phyloP scores from a whole-genome alignment of 2,797 vertebrate species.

The Enteromius fasciolatus region DNA sequence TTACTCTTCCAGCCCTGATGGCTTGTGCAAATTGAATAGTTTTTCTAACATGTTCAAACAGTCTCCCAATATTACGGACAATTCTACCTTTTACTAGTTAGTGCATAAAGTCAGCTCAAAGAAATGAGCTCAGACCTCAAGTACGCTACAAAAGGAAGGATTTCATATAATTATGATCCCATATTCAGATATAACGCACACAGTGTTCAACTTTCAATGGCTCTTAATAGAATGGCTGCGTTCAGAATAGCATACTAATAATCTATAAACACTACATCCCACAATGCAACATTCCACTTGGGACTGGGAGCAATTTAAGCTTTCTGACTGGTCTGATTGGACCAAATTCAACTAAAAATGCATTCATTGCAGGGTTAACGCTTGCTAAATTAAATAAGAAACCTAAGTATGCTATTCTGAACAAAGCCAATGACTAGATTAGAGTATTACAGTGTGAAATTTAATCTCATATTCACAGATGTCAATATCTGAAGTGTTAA shows the following conservation, averaged over 20 bases:
- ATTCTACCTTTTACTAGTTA: not conserved
- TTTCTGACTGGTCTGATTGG: not conserved
- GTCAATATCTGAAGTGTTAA: not conserved
- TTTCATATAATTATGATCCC: constrained; percentile 1
- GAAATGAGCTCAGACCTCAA: not conserved
- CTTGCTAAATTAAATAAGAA: not conserved
- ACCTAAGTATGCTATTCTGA: not conserved
- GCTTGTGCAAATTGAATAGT: constrained; percentile 27
- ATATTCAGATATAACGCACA: not conserved
- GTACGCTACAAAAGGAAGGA: not conserved
- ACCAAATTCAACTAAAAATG: not conserved
- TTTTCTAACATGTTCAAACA: not conserved
- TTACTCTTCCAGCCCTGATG: not conserved
- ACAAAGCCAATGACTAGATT: not conserved
- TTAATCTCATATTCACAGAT: not conserved
- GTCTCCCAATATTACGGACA: not conserved
- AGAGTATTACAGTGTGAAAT: not conserved
- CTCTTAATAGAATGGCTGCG: not conserved
- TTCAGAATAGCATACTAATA: constrained; percentile 5
- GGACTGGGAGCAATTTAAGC: not conserved
- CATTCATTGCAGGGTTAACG: not conserved
- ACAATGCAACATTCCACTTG: not conserved
- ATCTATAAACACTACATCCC: not conserved
- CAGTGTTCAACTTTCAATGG: constrained; percentile 2
- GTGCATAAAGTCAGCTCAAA: not conserved